Conservation (phyloP, 1,140 invertebrate genomes). For the Tetramorium parvispinum region DNA sequence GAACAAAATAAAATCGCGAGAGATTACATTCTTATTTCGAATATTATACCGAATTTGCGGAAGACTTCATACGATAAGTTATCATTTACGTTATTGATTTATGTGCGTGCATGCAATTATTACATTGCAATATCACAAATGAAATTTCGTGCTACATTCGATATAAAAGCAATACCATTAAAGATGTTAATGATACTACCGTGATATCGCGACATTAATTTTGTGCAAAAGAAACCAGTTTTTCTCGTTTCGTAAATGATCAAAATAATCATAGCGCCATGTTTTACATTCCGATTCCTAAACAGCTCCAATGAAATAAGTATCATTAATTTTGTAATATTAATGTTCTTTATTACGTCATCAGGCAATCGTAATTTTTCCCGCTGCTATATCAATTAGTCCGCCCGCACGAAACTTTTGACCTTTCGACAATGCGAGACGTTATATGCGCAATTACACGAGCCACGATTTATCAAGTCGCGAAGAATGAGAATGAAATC, state of each 20-base stretch:
- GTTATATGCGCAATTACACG: not conserved
- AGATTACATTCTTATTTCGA: not conserved
- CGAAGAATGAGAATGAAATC: conserved; percentile 40
- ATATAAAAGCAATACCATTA: conserved; percentile 1
- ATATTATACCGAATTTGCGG: not conserved
- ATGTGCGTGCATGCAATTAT: not conserved
- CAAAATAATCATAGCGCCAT: not conserved
- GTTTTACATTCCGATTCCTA: not conserved
- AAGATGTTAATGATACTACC: not conserved
- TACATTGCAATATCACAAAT: not conserved
- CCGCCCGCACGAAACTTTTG: conserved; percentile 10
- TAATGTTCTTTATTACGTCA: not conserved
- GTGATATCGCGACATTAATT: not conserved
- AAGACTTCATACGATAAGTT: not conserved
- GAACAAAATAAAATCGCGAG: not conserved
- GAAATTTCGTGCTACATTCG: not conserved
- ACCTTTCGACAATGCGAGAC: not conserved
- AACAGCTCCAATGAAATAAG: not conserved
- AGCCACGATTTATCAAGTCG: not conserved
- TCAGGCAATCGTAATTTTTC: conserved; percentile 4
- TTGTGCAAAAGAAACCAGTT: not conserved
- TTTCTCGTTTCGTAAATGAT: not conserved
- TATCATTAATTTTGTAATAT: conserved; percentile 7
- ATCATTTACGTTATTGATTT: not conserved
- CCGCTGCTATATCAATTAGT: conserved; percentile 10